These are phyloP conservation scores for Coleophora deauratella DNA, from an alignment of 2,888 invertebrate species.

Conservation along the genomic window DNA sequence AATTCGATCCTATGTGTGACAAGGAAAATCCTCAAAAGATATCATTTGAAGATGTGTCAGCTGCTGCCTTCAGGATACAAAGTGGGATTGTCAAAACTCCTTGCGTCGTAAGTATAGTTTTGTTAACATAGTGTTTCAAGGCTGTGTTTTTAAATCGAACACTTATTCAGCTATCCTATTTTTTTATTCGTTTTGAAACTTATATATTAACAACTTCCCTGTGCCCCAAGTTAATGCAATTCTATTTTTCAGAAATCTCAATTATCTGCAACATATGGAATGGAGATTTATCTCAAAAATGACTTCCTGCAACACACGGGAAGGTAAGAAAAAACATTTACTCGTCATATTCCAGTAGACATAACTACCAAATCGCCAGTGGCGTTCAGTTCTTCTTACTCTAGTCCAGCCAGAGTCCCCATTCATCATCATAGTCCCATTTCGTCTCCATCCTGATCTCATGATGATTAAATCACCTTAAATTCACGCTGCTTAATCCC, in stretches of 20 bases:
- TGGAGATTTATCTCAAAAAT: slow-evolving; percentile 94
- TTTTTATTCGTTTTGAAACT: no score
- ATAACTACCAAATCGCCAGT: no score
- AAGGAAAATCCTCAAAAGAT: slow-evolving; percentile 80
- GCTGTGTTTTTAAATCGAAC: background rate
- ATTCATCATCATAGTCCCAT: no score
- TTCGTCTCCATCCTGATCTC: no score
- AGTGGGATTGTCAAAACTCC: slow-evolving; percentile 88
- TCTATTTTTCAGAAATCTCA: slow-evolving; percentile 81
- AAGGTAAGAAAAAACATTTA: slow-evolving; percentile 71
- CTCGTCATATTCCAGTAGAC: no score
- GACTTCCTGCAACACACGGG: slow-evolving; percentile 97
- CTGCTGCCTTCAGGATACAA: slow-evolving; percentile 91
- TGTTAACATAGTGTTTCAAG: background rate
- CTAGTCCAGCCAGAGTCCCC: no score
- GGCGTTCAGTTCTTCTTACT: no score
- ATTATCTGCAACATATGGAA: slow-evolving; percentile 82
- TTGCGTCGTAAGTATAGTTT: slow-evolving; percentile 79
- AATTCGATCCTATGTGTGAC: slow-evolving; percentile 76
- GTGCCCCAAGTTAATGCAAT: slow-evolving; percentile 1
- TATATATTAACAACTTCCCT: background rate
- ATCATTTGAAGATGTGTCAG: slow-evolving; percentile 89
- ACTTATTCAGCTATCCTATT: no score
- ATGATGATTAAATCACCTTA: no score
- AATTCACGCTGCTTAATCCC: no score